These are phyloP conservation scores for Rotaria socialis DNA, from an alignment of 2,888 invertebrate species.

Conservation along the genomic window DNA sequence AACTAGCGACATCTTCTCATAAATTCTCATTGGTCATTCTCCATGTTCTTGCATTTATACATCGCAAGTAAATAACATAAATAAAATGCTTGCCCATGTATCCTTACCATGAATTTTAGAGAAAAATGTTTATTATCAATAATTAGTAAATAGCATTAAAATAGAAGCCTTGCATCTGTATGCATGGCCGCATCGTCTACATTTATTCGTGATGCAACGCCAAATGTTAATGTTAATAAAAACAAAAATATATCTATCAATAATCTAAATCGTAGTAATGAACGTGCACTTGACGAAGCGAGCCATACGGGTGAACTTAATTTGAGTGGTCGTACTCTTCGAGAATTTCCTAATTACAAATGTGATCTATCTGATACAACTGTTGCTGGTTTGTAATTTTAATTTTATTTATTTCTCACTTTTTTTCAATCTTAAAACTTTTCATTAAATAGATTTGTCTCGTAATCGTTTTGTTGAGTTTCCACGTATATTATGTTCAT, in stretches of 20 bases:
- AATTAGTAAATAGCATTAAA: background rate
- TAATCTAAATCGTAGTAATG: slow-evolving; percentile 13
- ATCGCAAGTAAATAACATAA: slow-evolving; percentile 5
- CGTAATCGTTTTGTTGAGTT: slow-evolving; percentile 82
- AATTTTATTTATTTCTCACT: background rate
- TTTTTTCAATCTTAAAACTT: background rate
- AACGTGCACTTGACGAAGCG: slow-evolving; percentile 85
- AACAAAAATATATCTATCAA: background rate
- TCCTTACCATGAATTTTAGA: no score
- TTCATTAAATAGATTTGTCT: slow-evolving; percentile 68
- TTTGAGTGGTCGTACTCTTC: slow-evolving; percentile 81
- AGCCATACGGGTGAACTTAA: slow-evolving; percentile 84
- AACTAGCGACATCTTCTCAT: background rate
- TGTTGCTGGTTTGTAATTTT: slow-evolving; percentile 71
- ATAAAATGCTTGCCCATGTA: background rate
- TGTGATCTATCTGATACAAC: slow-evolving; percentile 85
- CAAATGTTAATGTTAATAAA: background rate
- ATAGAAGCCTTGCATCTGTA: background rate
- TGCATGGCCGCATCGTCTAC: background rate
- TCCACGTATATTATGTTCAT: slow-evolving; percentile 81
- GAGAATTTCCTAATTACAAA: slow-evolving; percentile 75
- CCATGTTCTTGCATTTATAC: background rate
- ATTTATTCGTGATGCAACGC: background rate
- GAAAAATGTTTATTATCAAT: background rate
- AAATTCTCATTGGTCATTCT: background rate